Evolutionary conservation across 1,140 invertebrate species (phyloP), one percentile per base, ranked within the genome.

Genomic region (Sipha flava): DNA sequence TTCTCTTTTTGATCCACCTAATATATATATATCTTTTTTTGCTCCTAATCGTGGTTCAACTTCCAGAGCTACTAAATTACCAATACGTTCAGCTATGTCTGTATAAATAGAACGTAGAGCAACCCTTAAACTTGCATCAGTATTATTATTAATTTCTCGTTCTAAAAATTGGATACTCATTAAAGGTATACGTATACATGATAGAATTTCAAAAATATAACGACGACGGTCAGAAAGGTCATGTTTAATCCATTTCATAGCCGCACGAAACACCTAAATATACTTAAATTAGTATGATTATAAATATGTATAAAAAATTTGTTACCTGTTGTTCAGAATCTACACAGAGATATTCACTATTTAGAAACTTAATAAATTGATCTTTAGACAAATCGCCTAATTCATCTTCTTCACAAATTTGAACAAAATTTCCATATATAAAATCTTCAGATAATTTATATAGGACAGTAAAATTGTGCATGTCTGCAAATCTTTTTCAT

Each of bases 1-100:
- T 86, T 95, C 92, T 79, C 94, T 88, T 82, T 95, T 92, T 0
- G 93, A 96, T 14, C 96, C 96, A 62, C 96, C 96, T 80, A 95
- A 93, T 45, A 97, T 90, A 84, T 95, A 93, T 79, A 98, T 92
- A 83, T 94, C 91, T 84, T 95, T 95, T 82, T 95, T 93, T 1
- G 94, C 93, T 83, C 92, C 90, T 57, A 92, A 88, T 18, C 94
- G 88, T 0, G 94, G 94, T 82, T 92, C 90, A 40, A 91, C 92
- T 18, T 89, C 88, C 80, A 95, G 85, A 57, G 92, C 88, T 70
- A 95, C 93, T 57, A 95, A 85, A 82, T 91, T 92, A 31, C 92
- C 92, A 85, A 92, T 91, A 84, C 92, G 90, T 1, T 89, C 88
- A 26, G 92, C 87, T 84, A 97, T 89, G 86, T 96, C 94, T 81